Evolutionary conservation across 2,888 invertebrate genomes (phyloP).

Genomic region (Amiota communis): DNA sequence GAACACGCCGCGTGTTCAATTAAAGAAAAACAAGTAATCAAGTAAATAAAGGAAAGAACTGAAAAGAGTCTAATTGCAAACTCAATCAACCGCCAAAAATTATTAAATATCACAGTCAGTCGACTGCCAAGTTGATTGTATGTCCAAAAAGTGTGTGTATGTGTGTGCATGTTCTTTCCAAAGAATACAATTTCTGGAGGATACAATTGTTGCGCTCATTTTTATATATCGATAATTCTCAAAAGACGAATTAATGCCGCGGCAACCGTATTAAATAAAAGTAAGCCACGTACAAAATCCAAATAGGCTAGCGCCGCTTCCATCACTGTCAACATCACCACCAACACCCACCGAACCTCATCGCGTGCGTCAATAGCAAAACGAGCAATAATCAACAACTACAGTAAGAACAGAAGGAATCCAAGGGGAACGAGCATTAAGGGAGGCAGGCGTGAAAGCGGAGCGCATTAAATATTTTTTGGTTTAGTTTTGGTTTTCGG

Average conservation of each 20-base stretch:
- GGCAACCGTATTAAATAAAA: neutral
- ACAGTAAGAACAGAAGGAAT: too few relatives aligned
- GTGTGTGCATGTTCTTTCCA: neutral
- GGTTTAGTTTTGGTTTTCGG: neutral
- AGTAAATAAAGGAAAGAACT: neutral
- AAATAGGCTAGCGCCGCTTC: neutral
- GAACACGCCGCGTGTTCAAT: neutral
- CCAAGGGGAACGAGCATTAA: too few relatives aligned
- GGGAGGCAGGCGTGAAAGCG: too few relatives aligned
- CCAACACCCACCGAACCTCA: constrained; percentile 1
- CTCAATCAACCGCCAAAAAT: neutral
- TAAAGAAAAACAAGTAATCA: neutral
- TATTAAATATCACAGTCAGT: neutral
- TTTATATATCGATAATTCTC: constrained; percentile 14
- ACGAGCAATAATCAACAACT: neutral
- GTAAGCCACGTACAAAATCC: constrained; percentile 1
- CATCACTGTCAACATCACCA: neutral
- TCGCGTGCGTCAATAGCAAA: neutral
- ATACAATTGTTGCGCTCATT: constrained; percentile 6
- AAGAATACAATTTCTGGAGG: too few relatives aligned
- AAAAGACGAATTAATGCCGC: neutral
- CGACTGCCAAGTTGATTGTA: neutral
- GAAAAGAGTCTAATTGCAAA: neutral
- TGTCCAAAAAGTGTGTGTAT: neutral
- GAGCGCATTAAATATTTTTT: neutral